Base-by-base conservation (phyloP, 2,113 vertebrate genomes). In the Urocolius indicus region DNA sequence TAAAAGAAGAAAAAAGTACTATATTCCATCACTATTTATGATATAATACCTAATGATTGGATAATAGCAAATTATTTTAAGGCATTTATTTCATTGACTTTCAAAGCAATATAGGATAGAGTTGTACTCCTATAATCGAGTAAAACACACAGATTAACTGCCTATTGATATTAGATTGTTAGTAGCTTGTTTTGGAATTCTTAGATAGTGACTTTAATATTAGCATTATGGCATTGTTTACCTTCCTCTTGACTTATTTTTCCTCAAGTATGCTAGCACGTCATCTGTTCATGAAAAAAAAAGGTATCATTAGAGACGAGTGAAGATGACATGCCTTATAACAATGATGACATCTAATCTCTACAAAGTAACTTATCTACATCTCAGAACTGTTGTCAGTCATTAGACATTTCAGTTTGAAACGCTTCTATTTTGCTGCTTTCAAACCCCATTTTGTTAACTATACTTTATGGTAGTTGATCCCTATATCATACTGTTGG, bases 401-500 rank as follows among this genome's bases (percentile, higher is more conserved):
- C 80, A 51, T 80, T 62, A 87, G 36, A 36, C 38, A 30, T 67
- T 89, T 78, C 59, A 41, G 3, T 74, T 43, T 71, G 68, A 94
- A 91, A 30, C 43, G 43, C 34, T 84, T 79, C 84, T 57, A 55
- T 73, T 85, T 73, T 48, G 27, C 46, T 85, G 23, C 54, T 87
- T 96, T 94, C 55, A 84, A 93, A 74, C 18, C 16, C 32, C 29
- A 45, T 93, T 82, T 63, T 92, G 66, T 69, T 93, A 88, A 46
- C 62, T 45, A 27, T 8, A 16, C 43, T 87, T 93, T 61, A 51
- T 43, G 30, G 13, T 80, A 77, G 87, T 61, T 54, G 55, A 85
- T 82, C 30, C 51, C n/a, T 74, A 1, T 29, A 45, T 79, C 21
- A 69, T 79, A 48, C 58, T 84, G 30, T 30, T 43, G 48, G 48